Evolutionary conservation across 2,888 invertebrate species (phyloP).

Genomic region (Latheticus oryzae): DNA sequence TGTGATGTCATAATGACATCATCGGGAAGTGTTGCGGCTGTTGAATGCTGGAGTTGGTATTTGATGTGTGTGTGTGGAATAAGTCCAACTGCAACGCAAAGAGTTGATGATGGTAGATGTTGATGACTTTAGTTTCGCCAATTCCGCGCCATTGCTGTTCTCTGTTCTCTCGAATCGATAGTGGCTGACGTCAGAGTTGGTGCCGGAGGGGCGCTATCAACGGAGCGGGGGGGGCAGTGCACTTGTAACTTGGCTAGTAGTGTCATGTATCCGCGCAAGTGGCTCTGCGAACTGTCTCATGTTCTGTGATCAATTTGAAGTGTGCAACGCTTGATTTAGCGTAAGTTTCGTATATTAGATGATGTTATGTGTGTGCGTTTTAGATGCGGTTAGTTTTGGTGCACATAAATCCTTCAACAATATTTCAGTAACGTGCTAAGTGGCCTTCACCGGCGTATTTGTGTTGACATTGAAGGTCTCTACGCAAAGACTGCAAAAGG

Average conservation of each 20-base stretch:
- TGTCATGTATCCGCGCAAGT: constrained; percentile 67
- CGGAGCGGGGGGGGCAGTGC: constrained; percentile 63
- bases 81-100: constrained; percentile 12
- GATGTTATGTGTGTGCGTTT: constrained; percentile 46
- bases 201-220: constrained; percentile 64
- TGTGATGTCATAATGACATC: constrained; percentile 69
- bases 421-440: constrained; percentile 61
- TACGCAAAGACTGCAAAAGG: constrained; percentile 66
- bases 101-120: constrained; percentile 6
- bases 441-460: constrained; percentile 66
- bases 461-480: constrained; percentile 67
- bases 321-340: constrained; percentile 62
- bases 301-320: constrained; percentile 63
- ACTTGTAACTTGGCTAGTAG: constrained; percentile 67
- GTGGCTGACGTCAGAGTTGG: constrained; percentile 65
- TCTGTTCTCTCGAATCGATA: constrained; percentile 63
- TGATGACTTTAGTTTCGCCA: constrained; percentile 49
- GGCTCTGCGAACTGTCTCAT: constrained; percentile 63
- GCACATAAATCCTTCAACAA: constrained; percentile 45
- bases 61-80: constrained; percentile 46
- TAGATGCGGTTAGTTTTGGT: constrained; percentile 35
- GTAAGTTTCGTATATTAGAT: constrained; percentile 58
- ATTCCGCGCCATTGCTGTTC: constrained; percentile 61
- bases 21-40: constrained; percentile 64
- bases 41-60: constrained; percentile 44